Evolutionary conservation across 2,797 vertebrate species (phyloP).

Genomic region (Mergus octosetaceus): DNA sequence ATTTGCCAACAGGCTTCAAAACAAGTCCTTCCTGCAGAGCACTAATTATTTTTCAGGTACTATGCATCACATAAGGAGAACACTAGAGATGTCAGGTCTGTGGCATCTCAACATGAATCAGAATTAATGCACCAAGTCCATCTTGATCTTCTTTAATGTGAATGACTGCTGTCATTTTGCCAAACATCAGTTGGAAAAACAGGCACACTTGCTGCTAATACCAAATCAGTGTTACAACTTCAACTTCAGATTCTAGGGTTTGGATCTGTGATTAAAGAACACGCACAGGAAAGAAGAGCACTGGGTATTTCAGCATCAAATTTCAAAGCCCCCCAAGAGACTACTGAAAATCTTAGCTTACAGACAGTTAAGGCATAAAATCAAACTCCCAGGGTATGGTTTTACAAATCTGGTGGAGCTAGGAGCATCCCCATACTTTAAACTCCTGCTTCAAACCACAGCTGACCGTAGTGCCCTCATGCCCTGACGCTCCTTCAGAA

Average conservation of each 20-base stretch:
- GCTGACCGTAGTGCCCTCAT: background rate
- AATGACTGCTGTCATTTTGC: background rate
- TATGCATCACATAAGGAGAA: background rate
- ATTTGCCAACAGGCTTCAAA: background rate
- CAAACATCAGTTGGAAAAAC: background rate
- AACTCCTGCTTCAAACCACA: background rate
- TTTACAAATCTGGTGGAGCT: background rate
- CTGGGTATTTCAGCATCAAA: background rate
- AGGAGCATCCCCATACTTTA: background rate
- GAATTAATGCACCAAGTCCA: background rate
- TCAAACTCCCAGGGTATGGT: background rate
- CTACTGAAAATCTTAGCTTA: background rate
- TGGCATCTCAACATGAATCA: rapidly evolving
- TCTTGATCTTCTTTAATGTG: background rate
- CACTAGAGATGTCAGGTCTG: background rate
- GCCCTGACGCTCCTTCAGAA: background rate
- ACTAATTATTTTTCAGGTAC: background rate
- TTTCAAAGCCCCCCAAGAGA: background rate
- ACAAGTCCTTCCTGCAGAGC: background rate
- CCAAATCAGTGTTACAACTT: background rate
- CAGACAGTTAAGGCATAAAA: background rate
- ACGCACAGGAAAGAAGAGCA: rapidly evolving
- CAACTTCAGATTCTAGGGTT: background rate
- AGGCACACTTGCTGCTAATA: background rate
- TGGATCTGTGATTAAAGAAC: background rate